Base-by-base conservation (phyloP, 2,113 vertebrate genomes). In the Petrocephalus zakoni region DNA sequence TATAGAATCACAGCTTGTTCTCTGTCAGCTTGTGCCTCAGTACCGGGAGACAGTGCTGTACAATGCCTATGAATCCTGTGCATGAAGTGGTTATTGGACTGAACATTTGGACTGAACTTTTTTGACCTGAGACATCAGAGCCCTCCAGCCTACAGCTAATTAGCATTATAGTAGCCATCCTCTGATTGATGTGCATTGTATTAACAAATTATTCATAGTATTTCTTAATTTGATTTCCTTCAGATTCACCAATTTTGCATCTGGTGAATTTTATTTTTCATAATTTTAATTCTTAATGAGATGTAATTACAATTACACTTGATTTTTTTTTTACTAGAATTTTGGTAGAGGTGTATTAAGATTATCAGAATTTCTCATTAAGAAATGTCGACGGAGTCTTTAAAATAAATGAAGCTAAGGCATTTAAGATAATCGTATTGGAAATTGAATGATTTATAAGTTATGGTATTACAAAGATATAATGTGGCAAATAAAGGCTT, bases 1-100 rank as follows among this genome's bases (percentile, higher is more conserved):
- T 8, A 81, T 9, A 2, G 34, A 25, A 0, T 25, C 85, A 19
- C 78, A 51, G 1, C 87, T 91, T 8, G 52, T 49, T 0, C 86
- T 90, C 22, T 89, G 90, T 42, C 83, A 56, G 58, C 85, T 91
- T 22, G 21, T 78, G 64, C 87, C 49, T 34, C 64, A 34, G 49
- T 22, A 22, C 13, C 22, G 34, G 13, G 2, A 9, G 6, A 51
- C 25, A 72, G 21, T 53, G 22, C 15, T 37, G 6, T 37, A 15
- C 11, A 5, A 51, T n/a, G 13, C 21, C 4, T n/a, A 4, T 17
- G 55, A 56, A 25, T 22, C 29, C 84, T n/a, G 19, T 7, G 5
- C 8, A 8, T 52, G 22, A 47, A 52, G 82, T 49, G 34, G 37
- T 47, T 85, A 7, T 46, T 25, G 9, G 22, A 51, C 13, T 6